Evolutionary conservation across 1,140 invertebrate species (phyloP).

Genomic region (Drosophila nasuta): DNA sequence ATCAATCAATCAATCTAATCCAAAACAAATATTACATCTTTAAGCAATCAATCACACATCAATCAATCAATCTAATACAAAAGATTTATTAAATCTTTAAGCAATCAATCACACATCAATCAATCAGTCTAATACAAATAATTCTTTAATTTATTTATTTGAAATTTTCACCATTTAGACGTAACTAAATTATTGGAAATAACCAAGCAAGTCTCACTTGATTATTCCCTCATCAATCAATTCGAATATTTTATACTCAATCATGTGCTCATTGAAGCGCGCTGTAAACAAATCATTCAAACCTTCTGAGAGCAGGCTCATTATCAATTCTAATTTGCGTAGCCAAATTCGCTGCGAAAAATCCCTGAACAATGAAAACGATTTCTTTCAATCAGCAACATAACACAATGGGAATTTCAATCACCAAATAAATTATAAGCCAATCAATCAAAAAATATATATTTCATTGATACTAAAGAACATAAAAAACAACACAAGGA

Average conservation of each 20-base stretch:
- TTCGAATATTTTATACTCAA: background rate
- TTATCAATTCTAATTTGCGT: slow-evolving; percentile 12
- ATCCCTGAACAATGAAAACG: background rate
- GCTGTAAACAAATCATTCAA: background rate
- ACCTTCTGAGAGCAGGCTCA: background rate
- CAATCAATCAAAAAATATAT: slow-evolving; percentile 36
- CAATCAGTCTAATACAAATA: too few relatives aligned
- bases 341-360: background rate
- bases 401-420: slow-evolving; percentile 19
- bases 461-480: background rate
- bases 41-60: too few relatives aligned
- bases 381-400: slow-evolving; percentile 20
- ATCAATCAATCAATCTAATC: too few relatives aligned
- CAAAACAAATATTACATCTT: too few relatives aligned
- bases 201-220: slow-evolving; percentile 14
- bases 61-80: too few relatives aligned
- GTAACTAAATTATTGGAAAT: slow-evolving; percentile 5
- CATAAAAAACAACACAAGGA: background rate
- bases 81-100: too few relatives aligned
- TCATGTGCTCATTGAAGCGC: slow-evolving; percentile 6
- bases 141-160: too few relatives aligned
- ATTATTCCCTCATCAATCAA: background rate
- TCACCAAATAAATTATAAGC: slow-evolving; percentile 35
- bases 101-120: too few relatives aligned
- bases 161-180: too few relatives aligned